phyloP scores from a whole-genome alignment of 2,113 vertebrate genomes.

The Thryonomys swinderianus region DNA sequence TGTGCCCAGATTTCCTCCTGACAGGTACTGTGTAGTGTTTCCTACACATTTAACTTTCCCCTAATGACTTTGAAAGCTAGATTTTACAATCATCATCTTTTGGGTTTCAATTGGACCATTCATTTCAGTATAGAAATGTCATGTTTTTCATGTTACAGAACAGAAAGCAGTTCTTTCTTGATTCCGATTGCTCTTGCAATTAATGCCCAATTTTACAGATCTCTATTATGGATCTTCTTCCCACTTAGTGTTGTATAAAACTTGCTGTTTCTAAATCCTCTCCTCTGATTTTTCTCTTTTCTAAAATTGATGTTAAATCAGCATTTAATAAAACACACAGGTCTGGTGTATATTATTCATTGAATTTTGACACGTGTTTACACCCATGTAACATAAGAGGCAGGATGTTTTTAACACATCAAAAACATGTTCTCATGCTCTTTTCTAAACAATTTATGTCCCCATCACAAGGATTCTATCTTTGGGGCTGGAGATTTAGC shows the following conservation, averaged over 20 bases:
- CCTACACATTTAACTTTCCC: not conserved
- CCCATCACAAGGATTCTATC: not conserved
- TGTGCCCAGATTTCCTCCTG: not conserved
- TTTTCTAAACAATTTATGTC: not conserved
- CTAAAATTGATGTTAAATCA: not conserved
- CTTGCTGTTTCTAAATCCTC: not conserved
- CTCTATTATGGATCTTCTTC: not conserved
- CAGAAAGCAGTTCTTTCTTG: not conserved
- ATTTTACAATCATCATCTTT: not conserved
- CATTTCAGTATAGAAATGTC: not conserved
- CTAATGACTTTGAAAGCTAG: not conserved
- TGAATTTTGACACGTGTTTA: not conserved
- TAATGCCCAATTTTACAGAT: not conserved
- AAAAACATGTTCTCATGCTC: not conserved
- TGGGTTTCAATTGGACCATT: not conserved
- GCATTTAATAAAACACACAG: not conserved
- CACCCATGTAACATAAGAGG: not conserved
- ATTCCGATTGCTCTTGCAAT: not conserved
- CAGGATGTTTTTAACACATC: not conserved
- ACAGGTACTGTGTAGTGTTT: not conserved
- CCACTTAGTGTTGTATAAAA: not conserved
- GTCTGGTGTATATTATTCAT: not conserved
- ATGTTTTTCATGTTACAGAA: not conserved
- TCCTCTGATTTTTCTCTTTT: not conserved
- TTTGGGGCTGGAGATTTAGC: too few species aligned